Conservation (phyloP, 2,888 invertebrate species). For the Dicranocentrus wangi region DNA sequence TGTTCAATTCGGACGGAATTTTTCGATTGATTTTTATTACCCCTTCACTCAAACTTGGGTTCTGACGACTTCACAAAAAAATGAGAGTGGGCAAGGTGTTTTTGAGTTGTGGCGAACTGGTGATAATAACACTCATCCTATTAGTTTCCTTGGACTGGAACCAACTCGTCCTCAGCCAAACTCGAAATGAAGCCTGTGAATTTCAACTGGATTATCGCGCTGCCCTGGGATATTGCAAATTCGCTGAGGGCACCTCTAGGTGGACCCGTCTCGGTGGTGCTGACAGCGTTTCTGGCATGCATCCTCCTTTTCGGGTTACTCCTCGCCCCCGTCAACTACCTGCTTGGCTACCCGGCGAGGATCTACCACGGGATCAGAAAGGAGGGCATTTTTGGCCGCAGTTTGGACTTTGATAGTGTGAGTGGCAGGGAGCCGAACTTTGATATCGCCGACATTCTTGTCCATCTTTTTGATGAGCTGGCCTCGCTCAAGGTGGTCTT, state of each 20-base stretch:
- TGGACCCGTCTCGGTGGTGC: constrained; percentile 57
- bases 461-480: constrained; percentile 39
- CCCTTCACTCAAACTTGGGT: too few species aligned
- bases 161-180: constrained; percentile 22
- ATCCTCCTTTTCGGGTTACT: constrained; percentile 69
- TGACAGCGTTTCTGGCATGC: constrained; percentile 63
- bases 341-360: constrained; percentile 69
- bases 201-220: constrained; percentile 66
- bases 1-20: constrained; percentile 13
- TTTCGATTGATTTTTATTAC: constrained; percentile 59
- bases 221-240: constrained; percentile 72
- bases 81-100: too few species aligned
- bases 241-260: constrained; percentile 68
- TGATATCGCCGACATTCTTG: constrained; percentile 53
- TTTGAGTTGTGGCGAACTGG: too few species aligned
- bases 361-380: constrained; percentile 59
- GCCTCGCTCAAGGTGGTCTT: constrained; percentile 43
- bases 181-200: constrained; percentile 64
- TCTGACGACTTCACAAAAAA: too few species aligned
- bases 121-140: constrained; percentile 35
- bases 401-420: constrained; percentile 19
- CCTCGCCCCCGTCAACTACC: constrained; percentile 67
- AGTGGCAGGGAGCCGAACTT: constrained; percentile 13
- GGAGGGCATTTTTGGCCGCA: constrained; percentile 47
- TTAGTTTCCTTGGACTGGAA: constrained; percentile 47